phyloP scores from a whole-genome alignment of 2,113 vertebrate genomes.

The Tapirus terrestris region DNA sequence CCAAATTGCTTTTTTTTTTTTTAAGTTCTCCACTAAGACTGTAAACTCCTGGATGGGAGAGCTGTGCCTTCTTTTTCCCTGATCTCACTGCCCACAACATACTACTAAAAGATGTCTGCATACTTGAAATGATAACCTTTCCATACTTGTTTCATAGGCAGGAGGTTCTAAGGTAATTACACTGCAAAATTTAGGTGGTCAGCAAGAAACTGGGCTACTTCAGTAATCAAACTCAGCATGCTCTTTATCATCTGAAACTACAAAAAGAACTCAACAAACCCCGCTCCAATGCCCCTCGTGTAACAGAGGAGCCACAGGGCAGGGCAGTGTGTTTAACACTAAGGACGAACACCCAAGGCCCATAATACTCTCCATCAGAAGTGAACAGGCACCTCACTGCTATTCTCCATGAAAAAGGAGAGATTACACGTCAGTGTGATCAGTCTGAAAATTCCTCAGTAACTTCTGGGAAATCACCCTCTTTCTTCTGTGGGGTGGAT shows the following conservation, averaged over 20 bases:
- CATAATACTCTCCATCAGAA: not conserved
- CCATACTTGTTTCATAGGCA: not conserved
- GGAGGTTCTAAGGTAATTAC: not conserved
- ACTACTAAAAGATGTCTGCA: not conserved
- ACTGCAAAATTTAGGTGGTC: not conserved
- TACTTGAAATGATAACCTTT: not conserved
- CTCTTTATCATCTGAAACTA: not conserved
- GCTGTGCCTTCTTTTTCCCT: not conserved
- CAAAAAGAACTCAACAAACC: not conserved
- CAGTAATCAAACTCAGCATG: not conserved
- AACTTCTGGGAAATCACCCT: not conserved
- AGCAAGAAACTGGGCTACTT: not conserved
- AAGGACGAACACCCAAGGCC: not conserved
- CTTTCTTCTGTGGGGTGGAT: not conserved
- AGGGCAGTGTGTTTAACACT: not conserved
- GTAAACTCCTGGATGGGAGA: not conserved
- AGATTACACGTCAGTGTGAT: not conserved
- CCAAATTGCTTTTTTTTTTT: not conserved
- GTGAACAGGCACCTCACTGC: not conserved
- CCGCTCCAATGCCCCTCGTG: not conserved
- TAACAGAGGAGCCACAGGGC: not conserved
- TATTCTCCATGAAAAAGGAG: slow-evolving; percentile 43
- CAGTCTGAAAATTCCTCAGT: slow-evolving; percentile 10
- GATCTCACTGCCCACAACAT: not conserved
- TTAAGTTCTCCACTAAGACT: not conserved